Evolutionary conservation across 1,140 invertebrate species (phyloP).

Genomic region (Propsilocerus akamusi): DNA sequence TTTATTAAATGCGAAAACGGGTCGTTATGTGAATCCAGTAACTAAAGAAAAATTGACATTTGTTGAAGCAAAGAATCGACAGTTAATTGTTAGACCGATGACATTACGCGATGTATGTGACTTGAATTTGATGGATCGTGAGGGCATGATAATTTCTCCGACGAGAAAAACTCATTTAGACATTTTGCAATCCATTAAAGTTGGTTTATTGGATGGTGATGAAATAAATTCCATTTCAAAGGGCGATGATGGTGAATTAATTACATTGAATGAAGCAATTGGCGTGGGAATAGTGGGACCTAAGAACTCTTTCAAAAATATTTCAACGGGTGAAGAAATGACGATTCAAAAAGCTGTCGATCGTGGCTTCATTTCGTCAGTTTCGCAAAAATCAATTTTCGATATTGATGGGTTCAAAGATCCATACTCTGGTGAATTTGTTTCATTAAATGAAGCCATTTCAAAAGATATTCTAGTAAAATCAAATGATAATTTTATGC

Average conservation of each 20-base stretch:
- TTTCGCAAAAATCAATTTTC: constrained; percentile 74
- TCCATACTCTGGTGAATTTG: constrained; percentile 55
- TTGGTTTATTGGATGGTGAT: constrained; percentile 72
- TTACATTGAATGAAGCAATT: constrained; percentile 72
- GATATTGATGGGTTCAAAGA: constrained; percentile 84
- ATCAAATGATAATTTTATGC: constrained; percentile 45
- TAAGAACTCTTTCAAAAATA: constrained; percentile 50
- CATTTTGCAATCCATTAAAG: constrained; percentile 63
- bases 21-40: constrained; percentile 55
- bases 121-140: constrained; percentile 57
- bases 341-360: constrained; percentile 66
- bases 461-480: constrained; percentile 58
- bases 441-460: constrained; percentile 75
- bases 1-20: constrained; percentile 56
- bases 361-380: constrained; percentile 70
- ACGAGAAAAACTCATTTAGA: constrained; percentile 52
- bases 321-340: constrained; percentile 44
- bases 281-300: constrained; percentile 51
- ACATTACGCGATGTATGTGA: constrained; percentile 76
- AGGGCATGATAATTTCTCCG: constrained; percentile 60
- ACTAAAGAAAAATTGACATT: constrained; percentile 57
- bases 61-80: constrained; percentile 55
- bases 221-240: constrained; percentile 65
- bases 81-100: constrained; percentile 71
- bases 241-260: constrained; percentile 51